A percentile compares a stretch with the other conserved stretches of the same genome.
phyloP scores from a whole-genome alignment of 2,797 vertebrate species.

The Etheostoma nigrum region DNA sequence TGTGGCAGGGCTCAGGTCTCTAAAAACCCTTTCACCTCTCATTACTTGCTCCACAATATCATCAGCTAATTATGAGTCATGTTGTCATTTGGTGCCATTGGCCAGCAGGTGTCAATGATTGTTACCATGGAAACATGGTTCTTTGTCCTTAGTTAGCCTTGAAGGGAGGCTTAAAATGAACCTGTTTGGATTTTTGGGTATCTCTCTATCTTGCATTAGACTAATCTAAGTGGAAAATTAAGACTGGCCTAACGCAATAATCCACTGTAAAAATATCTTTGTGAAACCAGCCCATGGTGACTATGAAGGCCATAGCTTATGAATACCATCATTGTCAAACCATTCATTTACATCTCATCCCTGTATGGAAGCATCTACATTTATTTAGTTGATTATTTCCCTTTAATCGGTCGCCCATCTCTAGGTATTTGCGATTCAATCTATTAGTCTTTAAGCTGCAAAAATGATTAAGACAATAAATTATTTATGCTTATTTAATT shows the following conservation, averaged over 20 bases:
- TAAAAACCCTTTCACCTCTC: background rate
- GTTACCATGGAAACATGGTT: background rate
- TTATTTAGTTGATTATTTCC: background rate
- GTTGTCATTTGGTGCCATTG: background rate
- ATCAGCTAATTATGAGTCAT: background rate
- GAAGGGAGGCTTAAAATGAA: background rate
- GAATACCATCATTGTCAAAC: background rate
- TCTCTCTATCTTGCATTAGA: background rate
- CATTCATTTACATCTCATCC: background rate
- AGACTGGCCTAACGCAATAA: background rate
- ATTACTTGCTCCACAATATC: background rate
- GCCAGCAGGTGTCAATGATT: slow-evolving; percentile 3
- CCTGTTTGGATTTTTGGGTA: background rate
- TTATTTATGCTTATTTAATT: background rate
- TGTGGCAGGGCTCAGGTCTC: background rate
- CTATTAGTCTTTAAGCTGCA: background rate
- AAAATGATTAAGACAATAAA: background rate
- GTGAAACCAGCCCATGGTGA: background rate
- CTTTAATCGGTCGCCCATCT: background rate
- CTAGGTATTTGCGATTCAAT: background rate
- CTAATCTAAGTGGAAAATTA: background rate
- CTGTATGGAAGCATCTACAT: background rate
- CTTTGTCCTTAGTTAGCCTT: background rate
- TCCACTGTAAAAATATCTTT: background rate
- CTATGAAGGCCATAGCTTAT: background rate